Base-by-base conservation (phyloP, 1,140 invertebrate genomes). In the Oedothorax gibbosus region DNA sequence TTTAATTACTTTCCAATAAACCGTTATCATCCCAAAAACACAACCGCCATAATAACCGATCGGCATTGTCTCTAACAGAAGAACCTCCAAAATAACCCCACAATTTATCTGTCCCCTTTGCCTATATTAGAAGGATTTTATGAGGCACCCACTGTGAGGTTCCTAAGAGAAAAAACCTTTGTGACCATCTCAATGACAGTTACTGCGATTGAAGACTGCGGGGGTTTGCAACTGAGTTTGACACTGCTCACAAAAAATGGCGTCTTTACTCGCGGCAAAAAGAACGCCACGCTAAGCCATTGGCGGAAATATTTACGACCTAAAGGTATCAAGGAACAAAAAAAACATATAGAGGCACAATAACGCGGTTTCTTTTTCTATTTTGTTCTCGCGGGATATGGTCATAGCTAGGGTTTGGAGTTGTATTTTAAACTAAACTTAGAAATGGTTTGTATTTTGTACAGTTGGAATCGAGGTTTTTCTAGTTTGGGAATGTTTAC, bases 201-300 rank as follows among this genome's bases (percentile, higher is more conserved):
- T 77, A 77, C 35, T 77, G 57, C 73, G 60, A 77, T 77, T 77
- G 73, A 77, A 77, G 73, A 77, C 57, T 50, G 57, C 73, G 18
- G 73, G 73, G 56, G 20, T 49, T 18, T 14, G 12, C 73, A 56
- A 77, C 73, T 77, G 73, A 77, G 15, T 77, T 77, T 77, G 73
- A 77, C 73, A 64, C 21, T 77, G 73, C 15, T 64, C 35, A 60
- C 57, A 11, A 77, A 64, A 77, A 77, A 77, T 77, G 73, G 35
- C 49, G 57, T 50, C 73, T 51, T 50, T 76, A 60, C 57, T 62
- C 35, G 60, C 8, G 71, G 71, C 20, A 53, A 56, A 53, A 54
- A 73, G 56, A 60, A 77, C 73, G 54, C 64, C 64, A 11, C 57
- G 7, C 73, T 77, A 51, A 77, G 73, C 60, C 57, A 51, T 64